Base-by-base conservation (phyloP, 2,888 invertebrate genomes). In the Gymnosoma rotundatum region DNA sequence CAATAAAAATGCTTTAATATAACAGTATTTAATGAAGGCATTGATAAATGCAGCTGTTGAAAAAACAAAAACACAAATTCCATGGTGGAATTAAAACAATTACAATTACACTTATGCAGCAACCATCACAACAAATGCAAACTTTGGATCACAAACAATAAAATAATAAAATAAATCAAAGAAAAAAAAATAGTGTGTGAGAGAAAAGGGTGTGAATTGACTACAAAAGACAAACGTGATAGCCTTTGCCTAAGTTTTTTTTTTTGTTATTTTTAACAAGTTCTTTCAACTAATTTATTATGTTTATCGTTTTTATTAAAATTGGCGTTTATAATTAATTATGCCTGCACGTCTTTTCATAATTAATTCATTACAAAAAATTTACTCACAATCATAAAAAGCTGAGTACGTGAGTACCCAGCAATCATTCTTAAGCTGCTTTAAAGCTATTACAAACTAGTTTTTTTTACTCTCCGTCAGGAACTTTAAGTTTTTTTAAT, bases 291-390 rank as follows among this genome's bases (percentile, higher is more conserved):
- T 58, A 58, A 56, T 72, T 73, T 80, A 25, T 52, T 52, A 52
- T 74, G 25, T 54, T 67, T 70, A 18, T 73, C 56, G 48, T 38
- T 64, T 18, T 20, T 54, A n/a, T 61, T 61, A 18, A 45, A 45
- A 81, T 45, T 82, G 38, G 63, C 50, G 50, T 69, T 75, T 79
- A 50, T 69, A 76, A 83, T 72, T 79, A 67, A 73, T 80, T 76
- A 50, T 61, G 48, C n/a, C 50, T 56, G 48, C 72, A 67, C 61
- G 83, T 45, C 60, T 70, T 52, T 38, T 61, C 56, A 81, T 81
- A 56, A 81, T 81, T 81, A 61, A 50, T 48, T 36, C 56, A 56
- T 75, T 67, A 21, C 54, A 50, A 48, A 25, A 42, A 78, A 69
- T 3, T 54, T 52, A 52, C 60, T 8, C 50, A 38, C 50, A 67